Base-by-base conservation (phyloP, 1,140 invertebrate genomes). In the Drosophila saltans region DNA sequence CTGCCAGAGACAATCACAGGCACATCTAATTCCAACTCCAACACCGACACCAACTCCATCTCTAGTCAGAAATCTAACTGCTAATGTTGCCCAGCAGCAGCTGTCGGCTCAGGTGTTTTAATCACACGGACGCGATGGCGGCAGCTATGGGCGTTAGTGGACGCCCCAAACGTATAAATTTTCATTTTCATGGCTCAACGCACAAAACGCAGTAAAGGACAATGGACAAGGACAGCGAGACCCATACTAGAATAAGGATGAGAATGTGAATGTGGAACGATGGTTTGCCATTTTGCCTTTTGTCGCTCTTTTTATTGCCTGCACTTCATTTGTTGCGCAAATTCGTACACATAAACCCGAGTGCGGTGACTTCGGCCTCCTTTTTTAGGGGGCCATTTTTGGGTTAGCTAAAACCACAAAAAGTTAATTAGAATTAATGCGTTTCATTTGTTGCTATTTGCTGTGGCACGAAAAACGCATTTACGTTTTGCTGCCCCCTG, bases 401-500 rank as follows among this genome's bases (percentile, higher is more conserved):
- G 74, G 69, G 69, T 69, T 89, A 88, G 72, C 48, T 45, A 74
- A 52, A 52, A 79, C 84, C 80, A 75, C 84, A 89, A 82, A 90
- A 89, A 89, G 84, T 89, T 89, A 89, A 89, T 89, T 89, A 89
- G 85, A 89, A 89, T 90, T 89, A 89, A 89, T 89, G 84, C 84
- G 81, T 72, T 78, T 71, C 59, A 60, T 73, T 64, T 36, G 57
- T 36, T 33, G 36, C 21, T 43, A 8, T 11, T 21, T 21, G 6
- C 33, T 39, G 61, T 36, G 64, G 43, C 63, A 65, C 84, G 33
- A 40, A 80, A 88, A 88, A 83, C 80, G 80, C 83, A 88, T 80
- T 89, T 89, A 69, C 70, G 69, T 86, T 52, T 16, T 16, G 16
- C 16, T 16, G 16, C 26, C 21, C 33, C 33, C 16, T 59, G 57